These are phyloP conservation scores for Lepilemur septentrionalis DNA, from an alignment of 2,797 vertebrate species.

Conservation along the genomic window DNA sequence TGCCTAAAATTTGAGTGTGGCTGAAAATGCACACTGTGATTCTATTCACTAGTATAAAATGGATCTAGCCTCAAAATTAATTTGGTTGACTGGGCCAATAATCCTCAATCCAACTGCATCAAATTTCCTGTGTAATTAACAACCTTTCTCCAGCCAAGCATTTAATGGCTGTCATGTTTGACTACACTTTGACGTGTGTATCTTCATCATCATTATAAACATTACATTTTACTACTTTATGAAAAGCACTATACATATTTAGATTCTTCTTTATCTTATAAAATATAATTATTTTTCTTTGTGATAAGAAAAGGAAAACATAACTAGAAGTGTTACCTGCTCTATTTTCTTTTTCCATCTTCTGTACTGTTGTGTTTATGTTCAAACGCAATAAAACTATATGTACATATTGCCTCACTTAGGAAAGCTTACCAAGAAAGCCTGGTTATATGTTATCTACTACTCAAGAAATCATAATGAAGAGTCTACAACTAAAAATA, in stretches of 20 bases:
- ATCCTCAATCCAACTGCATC: constrained; percentile 65
- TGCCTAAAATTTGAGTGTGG: neutral
- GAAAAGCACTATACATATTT: constrained; percentile 28
- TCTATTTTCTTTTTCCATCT: constrained; percentile 24
- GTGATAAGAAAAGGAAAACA: neutral
- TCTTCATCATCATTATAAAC: constrained; percentile 70
- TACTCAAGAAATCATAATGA: neutral
- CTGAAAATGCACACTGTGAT: neutral
- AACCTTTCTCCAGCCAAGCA: constrained; percentile 58
- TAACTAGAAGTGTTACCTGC: neutral
- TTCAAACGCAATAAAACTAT: constrained; percentile 37
- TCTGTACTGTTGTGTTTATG: neutral
- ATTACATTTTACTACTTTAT: constrained; percentile 35
- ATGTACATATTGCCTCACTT: neutral
- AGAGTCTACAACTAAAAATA: neutral
- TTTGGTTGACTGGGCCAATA: constrained; percentile 61
- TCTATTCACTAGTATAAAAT: neutral
- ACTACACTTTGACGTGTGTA: constrained; percentile 49
- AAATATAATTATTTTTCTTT: constrained; percentile 38
- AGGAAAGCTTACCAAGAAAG: neutral
- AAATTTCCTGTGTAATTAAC: constrained; percentile 73
- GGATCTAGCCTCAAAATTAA: constrained; percentile 30
- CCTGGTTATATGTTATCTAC: neutral
- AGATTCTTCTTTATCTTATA: constrained; percentile 3
- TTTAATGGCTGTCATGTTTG: constrained; percentile 73